Base-by-base conservation (phyloP, 2,113 vertebrate species). In the Formicarius rufipectus region DNA sequence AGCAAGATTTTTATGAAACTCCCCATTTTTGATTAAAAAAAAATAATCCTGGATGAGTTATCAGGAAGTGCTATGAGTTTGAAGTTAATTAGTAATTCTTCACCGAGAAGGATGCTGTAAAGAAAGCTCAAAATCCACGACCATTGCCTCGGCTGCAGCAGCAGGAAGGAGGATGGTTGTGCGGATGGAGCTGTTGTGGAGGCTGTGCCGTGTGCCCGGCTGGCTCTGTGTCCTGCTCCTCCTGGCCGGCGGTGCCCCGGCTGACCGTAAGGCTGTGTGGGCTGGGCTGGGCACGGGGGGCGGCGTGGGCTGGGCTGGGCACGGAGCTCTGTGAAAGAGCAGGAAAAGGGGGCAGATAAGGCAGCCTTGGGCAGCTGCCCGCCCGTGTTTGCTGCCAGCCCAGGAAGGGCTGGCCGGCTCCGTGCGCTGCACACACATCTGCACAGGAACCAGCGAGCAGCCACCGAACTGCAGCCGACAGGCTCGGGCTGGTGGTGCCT, bases 71-170 rank as follows among this genome's bases (percentile, higher is more conserved):
- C 1, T 69, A 37, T 66, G 62, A 67, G 37, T 44, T 58, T 40
- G 20, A 90, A 87, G 90, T 96, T 98, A 97, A 95, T 89, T 87
- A 97, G 63, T 96, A 96, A 97, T 94, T 95, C 33, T 88, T 86
- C 21, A 64, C 42, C 79, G 71, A 42, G 77, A 60, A 56, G n/a
- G 52, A 90, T 95, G 63, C 71, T 81, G 47, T 84, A 96, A 96
- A 90, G 35, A 68, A 81, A 83, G 93, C 96, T 96, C 88, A 97
- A 97, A 98, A 94, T 96, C 94, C 94, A 87, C 8, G 25, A 37
- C 81, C 75, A 63, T 64, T 86, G 90, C 62, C 87, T 77, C 28
- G 84, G 30, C 33, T 76, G 24, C 63, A 63, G 71, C 6, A 50
- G 35, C 76, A 76, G 58, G 49, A 78, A 64, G 87, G 59, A 17